Percentiles rank a stretch among this genome's conserved stretches.
These are phyloP conservation scores for Vandiemenella viatica DNA, from an alignment of 2,888 invertebrate genomes.

Conservation along the genomic window DNA sequence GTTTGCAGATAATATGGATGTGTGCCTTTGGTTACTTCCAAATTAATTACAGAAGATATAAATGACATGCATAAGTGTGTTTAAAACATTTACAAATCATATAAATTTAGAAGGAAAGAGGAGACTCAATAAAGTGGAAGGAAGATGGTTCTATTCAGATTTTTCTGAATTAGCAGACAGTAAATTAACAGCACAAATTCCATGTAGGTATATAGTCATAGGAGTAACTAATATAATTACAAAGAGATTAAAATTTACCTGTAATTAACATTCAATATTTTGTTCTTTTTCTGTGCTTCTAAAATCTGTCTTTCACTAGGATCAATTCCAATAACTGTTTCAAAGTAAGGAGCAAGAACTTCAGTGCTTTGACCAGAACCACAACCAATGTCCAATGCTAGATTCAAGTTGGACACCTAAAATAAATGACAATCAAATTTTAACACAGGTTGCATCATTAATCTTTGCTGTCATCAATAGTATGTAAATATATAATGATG, in stretches of 20 bases:
- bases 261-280: conserved; percentile 22
- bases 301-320: conserved; percentile 28
- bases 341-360: conserved; percentile 28
- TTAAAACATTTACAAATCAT: too few relatives aligned
- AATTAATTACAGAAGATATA: too few relatives aligned
- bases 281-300: conserved; percentile 24
- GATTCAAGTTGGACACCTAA: too few relatives aligned
- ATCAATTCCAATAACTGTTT: conserved; percentile 30
- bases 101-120: too few relatives aligned
- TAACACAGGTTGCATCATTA: background rate
- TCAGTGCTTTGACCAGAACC: conserved; percentile 34
- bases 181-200: too few relatives aligned
- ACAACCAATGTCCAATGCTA: conserved; percentile 34
- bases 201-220: background rate
- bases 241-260: too few relatives aligned
- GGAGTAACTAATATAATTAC: background rate
- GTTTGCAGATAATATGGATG: too few relatives aligned
- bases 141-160: too few relatives aligned
- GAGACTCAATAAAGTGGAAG: too few relatives aligned
- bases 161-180: too few relatives aligned
- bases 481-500: background rate
- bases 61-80: too few relatives aligned
- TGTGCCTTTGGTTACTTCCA: too few relatives aligned
- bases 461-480: background rate
- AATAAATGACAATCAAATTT: background rate